phyloP scores from a whole-genome alignment of 2,797 vertebrate species.

The Pipistrellus pygmaeus region DNA sequence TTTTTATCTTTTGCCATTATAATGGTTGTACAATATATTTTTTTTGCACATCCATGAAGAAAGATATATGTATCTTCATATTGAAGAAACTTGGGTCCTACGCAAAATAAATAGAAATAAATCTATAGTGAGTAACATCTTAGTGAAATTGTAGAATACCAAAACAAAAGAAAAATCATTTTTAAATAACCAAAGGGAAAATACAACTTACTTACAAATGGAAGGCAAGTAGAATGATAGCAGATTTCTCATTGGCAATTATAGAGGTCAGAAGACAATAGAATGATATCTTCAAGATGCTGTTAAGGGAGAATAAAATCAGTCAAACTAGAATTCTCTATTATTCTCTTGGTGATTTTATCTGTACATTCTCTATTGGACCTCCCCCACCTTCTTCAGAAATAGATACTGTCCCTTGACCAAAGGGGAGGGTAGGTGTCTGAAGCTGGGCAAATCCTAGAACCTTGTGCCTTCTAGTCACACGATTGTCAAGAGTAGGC shows the following conservation, averaged over 20 bases:
- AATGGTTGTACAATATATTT: constrained; percentile 13
- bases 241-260: constrained; percentile 21
- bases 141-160: not conserved
- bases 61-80: constrained; percentile 65
- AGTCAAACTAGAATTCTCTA: constrained; percentile 19
- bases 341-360: not conserved
- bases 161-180: constrained; percentile 15
- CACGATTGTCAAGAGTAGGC: not conserved
- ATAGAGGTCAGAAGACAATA: constrained; percentile 15
- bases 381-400: not conserved
- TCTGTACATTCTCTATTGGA: too few relatives aligned
- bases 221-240: not conserved
- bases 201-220: constrained; percentile 66
- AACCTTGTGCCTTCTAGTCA: not conserved
- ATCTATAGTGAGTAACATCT: constrained; percentile 25
- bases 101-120: constrained; percentile 63
- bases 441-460: not conserved
- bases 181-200: constrained; percentile 22
- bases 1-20: constrained; percentile 63
- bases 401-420: not conserved
- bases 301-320: not conserved
- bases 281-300: constrained; percentile 7
- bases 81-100: constrained; percentile 74
- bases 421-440: not conserved
- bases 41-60: constrained; percentile 50